A percentile compares a stretch with the other conserved stretches of the same genome.
Conservation (phyloP, 2,888 invertebrate genomes). For the Phlogophora meticulosa region DNA sequence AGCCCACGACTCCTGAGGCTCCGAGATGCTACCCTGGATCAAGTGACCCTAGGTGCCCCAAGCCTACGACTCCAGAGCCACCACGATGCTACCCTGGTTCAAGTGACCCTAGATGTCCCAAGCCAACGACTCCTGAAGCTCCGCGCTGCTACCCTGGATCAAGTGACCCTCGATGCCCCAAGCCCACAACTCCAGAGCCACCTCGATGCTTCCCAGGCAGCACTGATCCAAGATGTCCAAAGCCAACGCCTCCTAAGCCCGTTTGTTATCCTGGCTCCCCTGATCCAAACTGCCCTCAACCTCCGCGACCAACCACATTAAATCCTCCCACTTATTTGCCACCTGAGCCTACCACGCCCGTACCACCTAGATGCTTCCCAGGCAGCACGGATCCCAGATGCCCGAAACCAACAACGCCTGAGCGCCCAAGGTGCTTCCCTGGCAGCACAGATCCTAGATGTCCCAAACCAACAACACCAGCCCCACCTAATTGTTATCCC, state of each 20-base stretch:
- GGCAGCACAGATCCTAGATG: constrained; percentile 73
- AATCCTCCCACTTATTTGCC: no score
- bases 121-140: constrained; percentile 64
- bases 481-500: constrained; percentile 68
- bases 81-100: constrained; percentile 69
- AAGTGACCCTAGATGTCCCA: constrained; percentile 75
- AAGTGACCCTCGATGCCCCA: constrained; percentile 43
- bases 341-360: constrained; percentile 39
- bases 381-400: constrained; percentile 58
- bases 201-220: constrained; percentile 60
- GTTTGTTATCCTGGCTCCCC: constrained; percentile 68
- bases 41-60: constrained; percentile 66
- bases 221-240: constrained; percentile 60
- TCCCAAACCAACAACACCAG: constrained; percentile 51
- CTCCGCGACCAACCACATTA: background rate
- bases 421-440: constrained; percentile 66
- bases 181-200: constrained; percentile 15
- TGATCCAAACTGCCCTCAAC: constrained; percentile 75
- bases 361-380: constrained; percentile 48
- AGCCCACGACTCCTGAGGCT: constrained; percentile 67
- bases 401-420: constrained; percentile 67
- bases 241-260: constrained; percentile 71
- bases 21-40: constrained; percentile 71
- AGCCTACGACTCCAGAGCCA: constrained; percentile 71
- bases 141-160: constrained; percentile 48